Evolutionary conservation across 2,113 vertebrate genomes (phyloP), one percentile per base, ranked within the genome.

Genomic region (Lonchura striata): DNA sequence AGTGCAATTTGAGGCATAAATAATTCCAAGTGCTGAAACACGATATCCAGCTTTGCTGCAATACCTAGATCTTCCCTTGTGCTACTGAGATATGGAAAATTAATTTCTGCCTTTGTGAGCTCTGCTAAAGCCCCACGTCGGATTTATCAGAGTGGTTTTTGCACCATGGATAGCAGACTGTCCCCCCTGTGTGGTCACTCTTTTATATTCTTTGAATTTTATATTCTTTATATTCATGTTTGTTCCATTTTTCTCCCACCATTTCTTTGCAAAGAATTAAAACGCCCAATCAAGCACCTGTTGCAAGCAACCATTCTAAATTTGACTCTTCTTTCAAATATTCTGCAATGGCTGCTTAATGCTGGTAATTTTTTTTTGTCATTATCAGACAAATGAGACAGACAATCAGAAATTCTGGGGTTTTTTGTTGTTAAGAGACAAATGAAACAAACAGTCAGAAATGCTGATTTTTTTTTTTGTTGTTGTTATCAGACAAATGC

Each of bases 101-200:
- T n/a, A n/a, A n/a, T n/a, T n/a, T 31, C 31, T 41, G 12, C 6
- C 24, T 54, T 21, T 65, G 5, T 35, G 44, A 25, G 1, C 30
- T 52, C 28, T 15, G 13, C 16, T 16, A 8, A 24, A 60, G 10
- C 33, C 46, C 25, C 2, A 0, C 1, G 0, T 14, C 20, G 39
- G 11, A 2, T 70, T 74, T 3, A 16, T 20, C 10, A 13, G 14
- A 0, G 0, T 39, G 2, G 24, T 47, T 69, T 83, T 80, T 57
- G 17, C 41, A 42, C 31, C 11, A 0, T 27, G 47, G 7, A 22
- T 10, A 33, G 44, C 60, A 77, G 37, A 10, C 5, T 49, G 11
- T 39, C 15, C 13, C 1, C 57, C 60, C 44, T 60, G 14, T 22
- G 4, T 7, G 31, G 17, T 17, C 22, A 13, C 1, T 35, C 2